Conservation (phyloP, 2,113 vertebrate genomes). For the Dolichallabes microphthalmus region DNA sequence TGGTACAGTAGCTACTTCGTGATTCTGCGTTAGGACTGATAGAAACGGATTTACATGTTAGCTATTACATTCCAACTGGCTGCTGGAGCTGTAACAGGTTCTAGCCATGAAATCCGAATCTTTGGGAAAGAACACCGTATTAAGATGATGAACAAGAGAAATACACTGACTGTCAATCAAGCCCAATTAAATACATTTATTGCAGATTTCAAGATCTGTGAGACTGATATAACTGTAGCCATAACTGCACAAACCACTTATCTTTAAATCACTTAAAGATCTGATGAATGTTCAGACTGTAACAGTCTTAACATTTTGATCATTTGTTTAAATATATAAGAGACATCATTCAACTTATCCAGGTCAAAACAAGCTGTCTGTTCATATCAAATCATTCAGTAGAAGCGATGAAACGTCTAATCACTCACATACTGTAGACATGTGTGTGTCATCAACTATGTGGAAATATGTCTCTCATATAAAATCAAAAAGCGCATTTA, state of each 20-base stretch:
- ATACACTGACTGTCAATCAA: not conserved
- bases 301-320: not conserved
- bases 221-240: not conserved
- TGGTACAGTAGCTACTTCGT: no score
- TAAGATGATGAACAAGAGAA: not conserved
- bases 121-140: not conserved
- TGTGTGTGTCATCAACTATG: not conserved
- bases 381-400: not conserved
- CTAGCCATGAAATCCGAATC: not conserved
- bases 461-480: not conserved
- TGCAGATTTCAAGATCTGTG: not conserved
- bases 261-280: no score
- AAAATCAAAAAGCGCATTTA: not conserved
- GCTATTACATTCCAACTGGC: not conserved
- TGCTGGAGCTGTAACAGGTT: not conserved
- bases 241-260: no score
- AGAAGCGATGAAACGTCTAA: not conserved
- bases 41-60: no score
- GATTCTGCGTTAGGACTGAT: no score
- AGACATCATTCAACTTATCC: not conserved
- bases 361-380: not conserved
- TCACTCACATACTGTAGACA: not conserved
- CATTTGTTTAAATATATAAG: not conserved
- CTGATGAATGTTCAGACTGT: not conserved
- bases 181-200: not conserved